phyloP scores from a whole-genome alignment of 2,113 vertebrate genomes.

The Grammomys dolichurus region DNA sequence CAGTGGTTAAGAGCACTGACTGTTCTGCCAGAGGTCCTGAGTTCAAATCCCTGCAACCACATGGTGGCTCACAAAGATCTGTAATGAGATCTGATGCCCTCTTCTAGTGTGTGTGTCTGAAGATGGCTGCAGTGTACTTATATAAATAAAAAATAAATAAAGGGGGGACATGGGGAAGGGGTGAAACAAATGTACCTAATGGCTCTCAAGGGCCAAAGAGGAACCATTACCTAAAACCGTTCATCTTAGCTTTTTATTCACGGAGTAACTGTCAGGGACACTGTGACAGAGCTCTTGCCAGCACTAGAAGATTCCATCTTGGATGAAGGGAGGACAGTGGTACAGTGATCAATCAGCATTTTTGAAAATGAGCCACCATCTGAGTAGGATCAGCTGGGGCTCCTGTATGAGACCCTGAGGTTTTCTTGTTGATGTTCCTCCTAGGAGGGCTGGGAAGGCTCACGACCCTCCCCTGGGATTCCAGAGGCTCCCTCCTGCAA shows the following conservation, averaged over 20 bases:
- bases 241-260: neutral
- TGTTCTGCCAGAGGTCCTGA: no score
- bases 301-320: neutral
- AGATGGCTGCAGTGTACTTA: no score
- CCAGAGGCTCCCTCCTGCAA: no score
- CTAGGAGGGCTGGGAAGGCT: neutral
- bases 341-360: neutral
- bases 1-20: no score
- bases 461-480: neutral
- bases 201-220: neutral
- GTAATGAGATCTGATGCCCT: no score
- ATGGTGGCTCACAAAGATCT: no score
- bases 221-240: neutral
- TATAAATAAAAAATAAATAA: no score
- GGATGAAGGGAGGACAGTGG: neutral
- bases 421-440: neutral
- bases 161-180: no score
- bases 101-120: no score
- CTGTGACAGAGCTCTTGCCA: neutral
- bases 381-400: neutral
- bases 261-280: fast-evolving
- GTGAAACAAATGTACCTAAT: neutral
- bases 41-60: no score
- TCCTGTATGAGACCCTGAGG: neutral
- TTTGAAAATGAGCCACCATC: neutral